phyloP scores from a whole-genome alignment of 1,140 invertebrate genomes.

The Paraescarpia echinospica region DNA sequence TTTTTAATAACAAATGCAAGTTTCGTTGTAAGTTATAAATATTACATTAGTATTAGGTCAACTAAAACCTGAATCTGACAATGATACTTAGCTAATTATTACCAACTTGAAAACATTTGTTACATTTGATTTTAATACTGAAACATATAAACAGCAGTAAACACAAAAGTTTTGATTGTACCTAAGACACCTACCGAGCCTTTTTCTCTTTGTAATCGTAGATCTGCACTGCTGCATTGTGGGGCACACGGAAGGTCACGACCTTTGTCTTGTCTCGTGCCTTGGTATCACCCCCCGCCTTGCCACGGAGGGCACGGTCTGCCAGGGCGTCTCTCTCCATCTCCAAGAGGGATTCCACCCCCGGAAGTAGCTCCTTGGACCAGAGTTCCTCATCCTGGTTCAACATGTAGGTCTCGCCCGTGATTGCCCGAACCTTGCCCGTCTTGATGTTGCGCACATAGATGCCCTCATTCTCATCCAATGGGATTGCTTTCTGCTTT shows the following conservation, averaged over 20 bases:
- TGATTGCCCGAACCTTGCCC: slow-evolving; percentile 61
- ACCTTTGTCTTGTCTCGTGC: slow-evolving; percentile 56
- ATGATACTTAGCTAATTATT: no score
- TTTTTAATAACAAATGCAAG: no score
- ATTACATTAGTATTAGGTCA: no score
- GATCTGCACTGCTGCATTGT: slow-evolving; percentile 64
- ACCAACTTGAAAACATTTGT: no score
- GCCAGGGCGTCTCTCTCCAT: slow-evolving; percentile 56
- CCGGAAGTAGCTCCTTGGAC: slow-evolving; percentile 58
- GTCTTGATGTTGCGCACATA: slow-evolving; percentile 63
- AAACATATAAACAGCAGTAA: no score
- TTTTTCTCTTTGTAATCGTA: slow-evolving; percentile 64
- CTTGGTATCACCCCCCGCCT: slow-evolving; percentile 25
- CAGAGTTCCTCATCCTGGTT: slow-evolving; percentile 64
- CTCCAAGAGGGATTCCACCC: slow-evolving; percentile 56
- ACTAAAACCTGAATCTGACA: no score
- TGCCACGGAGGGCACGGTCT: slow-evolving; percentile 48
- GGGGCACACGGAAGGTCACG: slow-evolving; percentile 62
- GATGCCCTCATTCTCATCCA: slow-evolving; percentile 65
- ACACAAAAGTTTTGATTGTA: no score
- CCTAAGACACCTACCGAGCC: slow-evolving; percentile 52
- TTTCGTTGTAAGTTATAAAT: no score
- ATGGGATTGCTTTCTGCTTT: slow-evolving; percentile 59
- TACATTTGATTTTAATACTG: no score
- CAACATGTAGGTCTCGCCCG: slow-evolving; percentile 63